Base-by-base conservation (phyloP, 2,888 invertebrate species). In the Zaprionus bogoriensis region DNA sequence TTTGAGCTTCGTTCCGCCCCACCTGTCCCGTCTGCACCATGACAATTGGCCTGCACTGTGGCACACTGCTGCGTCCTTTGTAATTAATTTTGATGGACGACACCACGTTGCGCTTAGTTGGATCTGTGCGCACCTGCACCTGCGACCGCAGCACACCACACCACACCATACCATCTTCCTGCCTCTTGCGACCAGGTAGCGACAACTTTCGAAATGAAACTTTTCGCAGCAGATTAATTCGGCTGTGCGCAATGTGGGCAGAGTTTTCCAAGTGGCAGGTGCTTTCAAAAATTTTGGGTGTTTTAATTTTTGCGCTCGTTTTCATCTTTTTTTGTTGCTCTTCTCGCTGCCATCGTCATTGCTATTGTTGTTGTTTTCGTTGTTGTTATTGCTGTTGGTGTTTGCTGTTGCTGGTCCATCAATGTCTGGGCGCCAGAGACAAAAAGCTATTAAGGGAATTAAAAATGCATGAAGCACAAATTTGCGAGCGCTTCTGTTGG, bases 11-110 rank as follows among this genome's bases (percentile, higher is more conserved):
- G 27, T 63, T 60, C 66, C 54, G 32, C 55, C 27, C 39, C 51
- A n/a, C 38, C 6, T 20, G 3, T 2, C 39, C 10, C 19, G 2
- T n/a, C 7, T 19, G 10, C 17, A 6, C n/a, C 27, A 65, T 60
- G 73, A 71, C 83, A 85, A 80, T 79, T 85, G 80, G 67, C 73
- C 71, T 83, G 79, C 66, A 48, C 53, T 45, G 58, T 72, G 70
- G 39, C 41, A 46, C n/a, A n/a, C n/a, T n/a, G n/a, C 66, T 52
- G 61, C 77, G 80, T 70, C 74, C 83, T 87, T 87, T 77, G 84
- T 88, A 87, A 88, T 88, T 87, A 88, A 87, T 88, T 87, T 87
- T 87, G 88, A 87, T 87, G 87, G 87, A 87, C 82, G 87, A 88
- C 85, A 77, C 78, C 85, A 77, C 78, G 79, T 69, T 87, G 65